Evolutionary conservation across 1,140 invertebrate genomes (phyloP), one percentile per base, ranked within the genome.

Genomic region (Achroia grisella): DNA sequence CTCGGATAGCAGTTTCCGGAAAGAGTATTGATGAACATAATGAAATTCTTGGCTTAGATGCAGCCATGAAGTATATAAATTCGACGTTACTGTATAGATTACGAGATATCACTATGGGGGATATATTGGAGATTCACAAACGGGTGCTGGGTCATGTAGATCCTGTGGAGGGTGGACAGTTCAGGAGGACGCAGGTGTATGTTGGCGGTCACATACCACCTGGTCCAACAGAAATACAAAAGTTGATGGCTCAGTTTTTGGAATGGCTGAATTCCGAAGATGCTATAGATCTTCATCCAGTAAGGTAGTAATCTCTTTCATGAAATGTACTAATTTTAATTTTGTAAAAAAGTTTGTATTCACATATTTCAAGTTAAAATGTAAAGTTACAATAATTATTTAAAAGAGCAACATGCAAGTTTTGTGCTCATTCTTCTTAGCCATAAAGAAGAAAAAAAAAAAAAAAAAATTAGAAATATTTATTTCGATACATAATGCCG

Each of bases 1-100:
- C 97, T 0, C 89, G 95, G 54, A 91, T 97, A 73, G 97, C 96
- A 0, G 91, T 99, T 2, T 93, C 91, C 36, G 97, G 97, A 0
- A 98, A 99, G 85, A 97, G 95, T 75, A 92, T 99, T 23, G 89
- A 96, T 49, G 97, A 99, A 72, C 97, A 99, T 71, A 98, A 98
- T 89, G 98, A 99, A 87, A 95, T 98, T 65, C 82, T 97, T 15
- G 95, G 96, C 42, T 82, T 99, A 70, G 97, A 99, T 87, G 90
- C 95, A 15, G 98, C 98, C 1, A 92, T 99, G 88, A 96, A 97
- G 65, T 99, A 94, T 76, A 93, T 99, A 8, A 99, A 99, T 84
- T 91, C 91, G n/a, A 96, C 94, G 47, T 87, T 98, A 33, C 87
- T 97, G 13, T 92, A 93, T 59, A 89, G 91, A 61, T 87, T 93